Percentiles rank a stretch among this genome's conserved stretches.
These are phyloP conservation scores for Synergus laeviventris DNA, from an alignment of 2,888 invertebrate genomes.

Conservation along the genomic window DNA sequence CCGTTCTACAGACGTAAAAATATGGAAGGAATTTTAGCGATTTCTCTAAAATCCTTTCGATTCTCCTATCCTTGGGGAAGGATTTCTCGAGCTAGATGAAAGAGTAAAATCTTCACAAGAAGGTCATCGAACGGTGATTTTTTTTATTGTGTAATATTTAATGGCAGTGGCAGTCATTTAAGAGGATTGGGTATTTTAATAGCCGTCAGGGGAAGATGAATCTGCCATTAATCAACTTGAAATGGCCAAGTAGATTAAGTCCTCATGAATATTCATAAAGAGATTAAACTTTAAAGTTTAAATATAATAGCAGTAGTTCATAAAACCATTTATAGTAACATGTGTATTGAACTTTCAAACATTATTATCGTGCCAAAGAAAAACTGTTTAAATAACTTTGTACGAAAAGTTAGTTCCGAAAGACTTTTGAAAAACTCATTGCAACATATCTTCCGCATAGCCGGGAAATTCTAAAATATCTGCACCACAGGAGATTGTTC, in stretches of 20 bases:
- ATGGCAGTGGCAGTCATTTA: constrained; percentile 24
- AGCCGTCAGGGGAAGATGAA: constrained; percentile 2
- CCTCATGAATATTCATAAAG: constrained; percentile 5
- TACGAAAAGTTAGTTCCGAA: background rate
- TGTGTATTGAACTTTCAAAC: no score
- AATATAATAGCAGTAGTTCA: background rate
- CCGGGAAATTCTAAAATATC: constrained; percentile 25
- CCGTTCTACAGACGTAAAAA: background rate
- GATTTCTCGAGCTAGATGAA: constrained; percentile 2
- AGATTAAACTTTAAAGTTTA: background rate
- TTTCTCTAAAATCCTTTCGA: constrained; percentile 6
- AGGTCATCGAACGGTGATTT: constrained; percentile 36
- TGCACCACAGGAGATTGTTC: constrained; percentile 21
- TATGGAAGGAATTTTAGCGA: constrained; percentile 19
- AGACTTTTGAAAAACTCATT: background rate
- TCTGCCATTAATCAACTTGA: constrained; percentile 23
- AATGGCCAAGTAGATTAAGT: constrained; percentile 14
- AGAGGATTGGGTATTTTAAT: constrained; percentile 17
- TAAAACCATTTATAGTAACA: background rate
- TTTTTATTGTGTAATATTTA: constrained; percentile 29
- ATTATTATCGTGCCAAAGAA: no score
- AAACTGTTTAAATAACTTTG: background rate
- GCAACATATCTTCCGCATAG: background rate
- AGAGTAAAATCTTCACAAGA: constrained; percentile 15
- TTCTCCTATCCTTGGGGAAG: constrained; percentile 26